Base-by-base conservation (phyloP, 2,797 vertebrate species). In the Amazona ochrocephala region DNA sequence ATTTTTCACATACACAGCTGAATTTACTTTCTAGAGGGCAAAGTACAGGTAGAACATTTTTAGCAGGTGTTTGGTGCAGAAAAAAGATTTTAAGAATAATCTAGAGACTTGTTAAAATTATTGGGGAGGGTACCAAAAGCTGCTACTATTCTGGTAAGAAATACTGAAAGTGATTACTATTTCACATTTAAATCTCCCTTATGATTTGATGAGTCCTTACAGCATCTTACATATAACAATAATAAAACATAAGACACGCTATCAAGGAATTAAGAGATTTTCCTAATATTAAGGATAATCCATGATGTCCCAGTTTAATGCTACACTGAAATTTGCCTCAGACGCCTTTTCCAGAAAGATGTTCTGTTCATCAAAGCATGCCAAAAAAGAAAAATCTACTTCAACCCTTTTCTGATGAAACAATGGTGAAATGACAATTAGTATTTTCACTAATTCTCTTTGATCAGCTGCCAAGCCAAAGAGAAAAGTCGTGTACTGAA, bases 231-330 rank as follows among this genome's bases (percentile, higher is more conserved):
- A 86, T 34, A 15, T 47, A 94, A 92, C 65, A 94, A 88, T 90
- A 91, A 96, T 58, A 39, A 93, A 93, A 94, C 61, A 86, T 42
- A 94, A 94, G 62, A 94, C 70, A 75, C 0, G 2, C 73, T 78
- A 87, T 88, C 70, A 90, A 72, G 66, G 91, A 95, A 95, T 91
- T 96, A 96, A 91, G 82, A 95, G 79, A 84, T 94, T 96, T 94
- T 94, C 80, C 91, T 94, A 93, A 93, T 91, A 95, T 93, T 94
- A 91, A 93, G 73, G 85, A 88, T 92, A 96, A 96, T 95, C 93
- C 87, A 81, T 65, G 23, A 67, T 90, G 94, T 86, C 85, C 90
- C 90, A 90, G 42, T 88, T 96, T 86, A 94, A 95, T n/a, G 50
- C 85, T 70, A 86, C 62, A 90, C 39, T 88, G 58, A 94, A 91